These are phyloP conservation scores for Uropetala carovei DNA, from an alignment of 2,888 invertebrate species.

Conservation along the genomic window DNA sequence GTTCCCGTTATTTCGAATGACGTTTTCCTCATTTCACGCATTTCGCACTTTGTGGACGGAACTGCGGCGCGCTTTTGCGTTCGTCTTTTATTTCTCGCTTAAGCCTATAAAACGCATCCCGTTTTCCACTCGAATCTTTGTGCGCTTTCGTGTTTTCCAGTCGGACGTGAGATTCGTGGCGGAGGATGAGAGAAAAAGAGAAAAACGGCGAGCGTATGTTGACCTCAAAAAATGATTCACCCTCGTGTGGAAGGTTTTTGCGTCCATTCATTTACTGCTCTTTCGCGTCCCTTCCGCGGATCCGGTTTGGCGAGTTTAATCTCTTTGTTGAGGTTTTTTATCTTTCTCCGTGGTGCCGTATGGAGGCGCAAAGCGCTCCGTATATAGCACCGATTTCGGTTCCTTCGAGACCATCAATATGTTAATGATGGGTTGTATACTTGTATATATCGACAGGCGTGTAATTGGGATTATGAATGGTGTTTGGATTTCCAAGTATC, in stretches of 20 bases:
- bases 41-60: too few species aligned
- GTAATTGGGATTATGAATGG: too few species aligned
- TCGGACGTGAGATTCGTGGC: not conserved
- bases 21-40: too few species aligned
- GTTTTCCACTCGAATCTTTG: not conserved
- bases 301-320: not conserved
- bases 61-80: too few species aligned
- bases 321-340: not conserved
- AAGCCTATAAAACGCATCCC: too few species aligned
- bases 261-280: conserved; percentile 5
- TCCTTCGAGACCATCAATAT: too few species aligned
- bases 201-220: not conserved
- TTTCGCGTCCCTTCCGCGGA: not conserved
- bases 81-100: too few species aligned
- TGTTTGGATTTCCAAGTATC: too few species aligned
- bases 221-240: conserved; percentile 1
- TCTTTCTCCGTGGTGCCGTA: not conserved
- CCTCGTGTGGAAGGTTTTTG: not conserved
- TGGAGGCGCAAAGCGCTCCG: not conserved
- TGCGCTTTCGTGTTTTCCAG: not conserved
- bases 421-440: too few species aligned
- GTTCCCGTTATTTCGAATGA: too few species aligned
- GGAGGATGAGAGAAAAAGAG: not conserved
- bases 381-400: not conserved
- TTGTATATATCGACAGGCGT: too few species aligned